Conservation (phyloP, 53 echinoderm and acorn worm genomes). For the Stichopus horrens region DNA sequence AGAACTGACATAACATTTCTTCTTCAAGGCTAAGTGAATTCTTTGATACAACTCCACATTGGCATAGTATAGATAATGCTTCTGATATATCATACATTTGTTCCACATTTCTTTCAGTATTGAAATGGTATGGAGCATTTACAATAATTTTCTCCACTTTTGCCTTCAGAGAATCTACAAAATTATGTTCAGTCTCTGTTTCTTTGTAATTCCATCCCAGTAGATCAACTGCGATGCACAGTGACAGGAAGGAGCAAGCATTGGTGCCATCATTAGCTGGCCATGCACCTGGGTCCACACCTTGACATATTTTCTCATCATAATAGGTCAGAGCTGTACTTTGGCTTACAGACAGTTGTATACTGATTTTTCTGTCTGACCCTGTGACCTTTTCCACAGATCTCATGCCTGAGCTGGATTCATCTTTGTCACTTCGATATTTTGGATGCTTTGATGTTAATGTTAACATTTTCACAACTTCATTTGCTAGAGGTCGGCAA, state of each 20-base stretch:
- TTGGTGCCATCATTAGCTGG: constrained; percentile 26
- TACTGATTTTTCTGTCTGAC: not conserved
- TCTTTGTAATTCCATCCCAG: not conserved
- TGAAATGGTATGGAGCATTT: not conserved
- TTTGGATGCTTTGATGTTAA: not conserved
- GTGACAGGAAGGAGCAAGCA: not conserved
- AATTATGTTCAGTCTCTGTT: not conserved
- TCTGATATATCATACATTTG: constrained; percentile 25
- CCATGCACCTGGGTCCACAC: not conserved
- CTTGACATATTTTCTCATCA: constrained; percentile 10
- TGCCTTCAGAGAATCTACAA: not conserved
- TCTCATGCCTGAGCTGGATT: too few relatives aligned
- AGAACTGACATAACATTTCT: constrained; percentile 1
- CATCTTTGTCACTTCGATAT: too few relatives aligned
- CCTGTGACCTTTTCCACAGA: not conserved
- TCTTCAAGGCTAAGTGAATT: not conserved
- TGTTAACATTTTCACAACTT: not conserved
- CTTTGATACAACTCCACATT: not conserved
- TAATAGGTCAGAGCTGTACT: not conserved
- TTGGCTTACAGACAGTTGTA: constrained; percentile 8
- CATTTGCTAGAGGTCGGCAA: not conserved
- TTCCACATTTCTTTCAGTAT: not conserved
- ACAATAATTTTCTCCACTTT: constrained; percentile 3
- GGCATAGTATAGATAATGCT: constrained; percentile 9
- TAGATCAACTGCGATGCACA: constrained; percentile 5